Base-by-base conservation (phyloP, 2,113 vertebrate genomes). In the Probosciger aterrimus region DNA sequence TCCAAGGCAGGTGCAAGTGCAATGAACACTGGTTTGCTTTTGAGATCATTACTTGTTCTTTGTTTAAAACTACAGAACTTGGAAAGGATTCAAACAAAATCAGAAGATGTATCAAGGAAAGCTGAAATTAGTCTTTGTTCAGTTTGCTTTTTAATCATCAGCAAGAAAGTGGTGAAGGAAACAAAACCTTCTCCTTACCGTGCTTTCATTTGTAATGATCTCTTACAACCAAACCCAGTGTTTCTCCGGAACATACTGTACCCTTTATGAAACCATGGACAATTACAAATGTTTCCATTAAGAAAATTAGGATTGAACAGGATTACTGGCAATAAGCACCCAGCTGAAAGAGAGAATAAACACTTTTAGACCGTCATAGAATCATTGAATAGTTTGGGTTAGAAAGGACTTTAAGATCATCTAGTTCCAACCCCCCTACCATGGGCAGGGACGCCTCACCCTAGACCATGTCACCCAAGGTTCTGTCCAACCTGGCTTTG, bases 1-100 rank as follows among this genome's bases (percentile, higher is more conserved):
- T 91, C 65, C 88, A 81, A 87, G 62, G 33, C 95, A 96, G 88
- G 92, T 97, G 93, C 87, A 93, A 96, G 33, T 60, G 71, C 67
- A 96, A 16, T 68, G 83, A 86, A 64, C 8, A 41, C 50, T 55
- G 30, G 52, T 53, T 93, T 82, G 35, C 31, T 69, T 95, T 74
- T 53, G 46, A 84, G 33, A 82, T 43, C 55, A 35, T 83, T 84
- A 88, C 49, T 95, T 84, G 43, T 62, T 75, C 82, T 91, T 83
- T 89, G 57, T 84, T 92, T 89, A 84, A 94, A 93, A 46, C 41
- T 47, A 78, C 10, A 83, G 73, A 73, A 76, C 19, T 76, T 88
- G 69, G 47, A 92, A 86, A 78, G 10, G 14, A 90, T 44, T 76
- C 65, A 84, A 35, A 82, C 5, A 85, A 86, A 81, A 86, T 33